Percentiles rank a stretch among this genome's conserved stretches.
Evolutionary conservation across 2,113 vertebrate genomes (phyloP).

Genomic region (Ameiurus melas): DNA sequence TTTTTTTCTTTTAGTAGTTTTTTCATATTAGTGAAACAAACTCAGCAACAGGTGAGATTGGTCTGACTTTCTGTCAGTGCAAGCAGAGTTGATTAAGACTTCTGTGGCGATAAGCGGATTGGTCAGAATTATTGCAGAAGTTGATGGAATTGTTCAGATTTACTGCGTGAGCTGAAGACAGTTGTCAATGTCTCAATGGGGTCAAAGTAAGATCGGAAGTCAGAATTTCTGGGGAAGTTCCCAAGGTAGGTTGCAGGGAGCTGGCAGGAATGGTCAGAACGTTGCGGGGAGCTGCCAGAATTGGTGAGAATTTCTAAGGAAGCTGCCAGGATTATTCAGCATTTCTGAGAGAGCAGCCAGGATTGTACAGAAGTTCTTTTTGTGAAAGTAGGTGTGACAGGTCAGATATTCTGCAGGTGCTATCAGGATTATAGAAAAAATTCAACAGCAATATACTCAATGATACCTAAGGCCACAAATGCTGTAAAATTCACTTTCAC

Average conservation of each 20-base stretch:
- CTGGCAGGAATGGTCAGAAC: background rate
- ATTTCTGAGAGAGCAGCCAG: background rate
- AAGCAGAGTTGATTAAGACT: background rate
- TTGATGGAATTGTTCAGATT: background rate
- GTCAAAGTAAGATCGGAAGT: background rate
- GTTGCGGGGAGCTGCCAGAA: background rate
- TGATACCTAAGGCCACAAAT: background rate
- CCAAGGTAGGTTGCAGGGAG: background rate
- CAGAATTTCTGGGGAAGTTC: background rate
- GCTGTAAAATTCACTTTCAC: background rate
- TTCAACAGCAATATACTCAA: background rate
- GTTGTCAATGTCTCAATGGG: background rate
- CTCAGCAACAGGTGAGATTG: background rate
- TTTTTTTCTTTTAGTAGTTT: background rate
- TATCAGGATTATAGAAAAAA: background rate
- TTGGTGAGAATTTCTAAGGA: background rate
- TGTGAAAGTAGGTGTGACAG: background rate
- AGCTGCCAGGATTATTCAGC: background rate
- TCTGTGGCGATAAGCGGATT: background rate
- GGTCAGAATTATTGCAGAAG: background rate
- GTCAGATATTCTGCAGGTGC: background rate
- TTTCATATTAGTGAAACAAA: background rate
- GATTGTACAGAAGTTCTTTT: background rate
- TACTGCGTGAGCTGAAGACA: background rate
- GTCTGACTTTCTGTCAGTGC: background rate